A percentile compares a stretch with the other conserved stretches of the same genome.
Evolutionary conservation across 2,888 invertebrate genomes (phyloP).

Genomic region (Lapara coniferarum): DNA sequence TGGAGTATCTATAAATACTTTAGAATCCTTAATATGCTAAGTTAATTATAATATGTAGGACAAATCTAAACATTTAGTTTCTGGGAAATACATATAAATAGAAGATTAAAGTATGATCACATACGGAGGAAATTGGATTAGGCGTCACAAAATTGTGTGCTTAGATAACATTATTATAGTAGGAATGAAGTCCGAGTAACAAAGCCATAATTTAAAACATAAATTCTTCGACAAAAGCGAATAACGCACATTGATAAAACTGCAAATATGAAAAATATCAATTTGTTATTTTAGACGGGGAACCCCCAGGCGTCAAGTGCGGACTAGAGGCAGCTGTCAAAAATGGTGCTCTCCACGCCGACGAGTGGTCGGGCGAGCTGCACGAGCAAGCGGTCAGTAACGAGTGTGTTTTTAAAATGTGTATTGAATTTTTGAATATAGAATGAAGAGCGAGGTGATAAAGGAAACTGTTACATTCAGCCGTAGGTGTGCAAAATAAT

Average conservation of each 20-base stretch:
- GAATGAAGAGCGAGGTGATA: background rate
- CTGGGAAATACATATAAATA: no score
- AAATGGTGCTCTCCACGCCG: conserved; percentile 63
- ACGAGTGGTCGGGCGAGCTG: conserved; percentile 63
- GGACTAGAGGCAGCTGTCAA: conserved; percentile 58
- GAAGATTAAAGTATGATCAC: no score
- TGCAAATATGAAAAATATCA: conserved; percentile 20
- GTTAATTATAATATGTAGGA: no score
- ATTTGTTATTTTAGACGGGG: conserved; percentile 57
- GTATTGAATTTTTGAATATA: conserved; percentile 8
- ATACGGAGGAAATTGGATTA: no score
- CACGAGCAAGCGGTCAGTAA: conserved; percentile 31
- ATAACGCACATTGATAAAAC: conserved; percentile 1
- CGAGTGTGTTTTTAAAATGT: conserved; percentile 25
- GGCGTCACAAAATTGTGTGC: no score
- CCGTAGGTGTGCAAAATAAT: background rate
- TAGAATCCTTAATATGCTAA: no score
- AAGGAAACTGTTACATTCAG: background rate
- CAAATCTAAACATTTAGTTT: no score
- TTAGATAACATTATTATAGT: no score
- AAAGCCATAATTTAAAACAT: background rate
- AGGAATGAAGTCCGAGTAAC: no score
- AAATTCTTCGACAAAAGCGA: background rate
- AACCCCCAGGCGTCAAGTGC: conserved; percentile 57
- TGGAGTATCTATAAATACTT: no score